These are phyloP conservation scores for Peromyscus aztecus DNA, from an alignment of 2,797 vertebrate genomes.

Conservation along the genomic window DNA sequence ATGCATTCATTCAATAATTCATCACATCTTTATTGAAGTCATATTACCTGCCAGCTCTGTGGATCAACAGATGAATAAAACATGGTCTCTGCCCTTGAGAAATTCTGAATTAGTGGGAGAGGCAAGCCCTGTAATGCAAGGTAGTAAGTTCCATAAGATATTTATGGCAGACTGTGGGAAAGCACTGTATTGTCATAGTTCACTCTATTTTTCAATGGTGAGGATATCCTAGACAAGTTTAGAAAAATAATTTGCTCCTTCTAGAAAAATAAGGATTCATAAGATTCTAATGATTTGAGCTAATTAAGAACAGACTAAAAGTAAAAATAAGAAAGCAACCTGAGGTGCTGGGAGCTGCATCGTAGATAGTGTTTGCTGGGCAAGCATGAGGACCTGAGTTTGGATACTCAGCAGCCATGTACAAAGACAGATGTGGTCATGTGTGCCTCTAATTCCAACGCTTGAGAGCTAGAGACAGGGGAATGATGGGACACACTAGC, in stretches of 20 bases:
- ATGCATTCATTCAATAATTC: constrained; percentile 76
- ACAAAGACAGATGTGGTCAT: neutral
- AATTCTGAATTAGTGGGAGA: constrained; percentile 62
- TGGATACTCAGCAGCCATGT: neutral
- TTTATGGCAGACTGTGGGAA: constrained; percentile 20
- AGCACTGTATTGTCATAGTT: neutral
- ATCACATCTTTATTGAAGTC: constrained; percentile 76
- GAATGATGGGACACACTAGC: no score
- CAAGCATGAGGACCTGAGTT: no score
- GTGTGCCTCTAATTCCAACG: neutral
- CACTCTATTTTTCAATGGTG: neutral
- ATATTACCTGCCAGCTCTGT: constrained; percentile 69
- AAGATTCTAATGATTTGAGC: neutral
- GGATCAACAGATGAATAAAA: constrained; percentile 80
- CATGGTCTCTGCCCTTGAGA: constrained; percentile 69
- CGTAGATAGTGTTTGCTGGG: neutral
- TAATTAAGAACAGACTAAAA: neutral
- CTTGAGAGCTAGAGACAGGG: neutral
- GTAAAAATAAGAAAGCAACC: constrained; percentile 14
- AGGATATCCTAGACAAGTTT: neutral
- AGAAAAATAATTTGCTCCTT: constrained; percentile 18
- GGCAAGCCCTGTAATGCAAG: neutral
- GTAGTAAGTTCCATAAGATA: constrained; percentile 58
- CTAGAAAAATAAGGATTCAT: constrained; percentile 37
- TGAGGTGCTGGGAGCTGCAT: neutral